Evolutionary conservation across 2,888 invertebrate genomes (phyloP).

Genomic region (Macrosiphum euphorbiae): DNA sequence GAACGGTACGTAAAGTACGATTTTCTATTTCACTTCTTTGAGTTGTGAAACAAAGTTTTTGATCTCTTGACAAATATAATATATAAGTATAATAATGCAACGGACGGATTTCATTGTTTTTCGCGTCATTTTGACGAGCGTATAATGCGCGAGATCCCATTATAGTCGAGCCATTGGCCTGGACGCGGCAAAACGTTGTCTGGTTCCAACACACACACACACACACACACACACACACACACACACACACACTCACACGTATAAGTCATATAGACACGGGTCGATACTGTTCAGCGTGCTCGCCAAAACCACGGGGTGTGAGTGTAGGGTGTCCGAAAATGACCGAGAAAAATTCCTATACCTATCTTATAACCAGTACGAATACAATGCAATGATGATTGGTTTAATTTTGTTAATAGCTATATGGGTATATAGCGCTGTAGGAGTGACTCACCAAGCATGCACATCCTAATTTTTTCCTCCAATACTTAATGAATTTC

Average conservation of each 20-base stretch:
- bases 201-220: background rate
- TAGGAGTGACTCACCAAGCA: no score
- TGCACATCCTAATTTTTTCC: no score
- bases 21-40: background rate
- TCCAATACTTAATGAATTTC: no score
- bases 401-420: background rate
- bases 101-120: slow-evolving; percentile 20
- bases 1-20: background rate
- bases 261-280: background rate
- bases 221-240: background rate
- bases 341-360: background rate
- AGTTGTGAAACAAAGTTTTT: background rate
- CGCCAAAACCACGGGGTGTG: slow-evolving; percentile 8
- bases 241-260: background rate
- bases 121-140: slow-evolving; percentile 37
- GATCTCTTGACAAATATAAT: background rate
- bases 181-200: slow-evolving; percentile 21
- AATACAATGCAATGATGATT: background rate
- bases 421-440: background rate
- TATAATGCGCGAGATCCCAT: background rate
- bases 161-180: slow-evolving; percentile 21
- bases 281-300: slow-evolving; percentile 26
- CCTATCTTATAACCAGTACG: background rate
- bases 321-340: background rate
- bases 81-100: background rate